Base-by-base conservation (phyloP, 2,113 vertebrate genomes). In the Neodon shergylaensis region DNA sequence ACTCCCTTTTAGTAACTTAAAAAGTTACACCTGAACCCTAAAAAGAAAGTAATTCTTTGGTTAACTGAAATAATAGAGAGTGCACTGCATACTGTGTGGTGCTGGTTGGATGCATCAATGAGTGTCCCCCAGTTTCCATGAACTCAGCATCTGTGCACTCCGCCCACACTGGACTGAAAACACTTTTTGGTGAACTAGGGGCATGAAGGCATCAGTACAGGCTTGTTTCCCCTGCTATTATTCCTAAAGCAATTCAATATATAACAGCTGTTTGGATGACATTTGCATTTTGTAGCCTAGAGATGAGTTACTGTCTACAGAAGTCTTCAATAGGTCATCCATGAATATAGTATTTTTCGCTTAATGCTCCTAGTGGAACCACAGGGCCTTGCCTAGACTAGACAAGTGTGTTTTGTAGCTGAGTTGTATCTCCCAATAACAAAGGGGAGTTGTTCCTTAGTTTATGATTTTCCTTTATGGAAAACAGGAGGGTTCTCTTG, bases 381-480 rank as follows among this genome's bases (percentile, higher is more conserved):
- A 36, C 11, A 26, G 83, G 63, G 42, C 19, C 39, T 65, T 65
- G 14, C 9, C 58, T 58, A 31, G 49, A 44, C 10, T 49, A 82
- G 52, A 33, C 33, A 68, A 68, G 39, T 68, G 6, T 49, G 44
- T 8, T 86, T 47, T 68, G 13, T 12, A 47, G 13, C 44, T 87
- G 65, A 70, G 44, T 12, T 70, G 4, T 36, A 52, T 24, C 28
- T 6, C 11, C 44, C 65, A 52, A 16, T 82, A 87, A 76, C 19
- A 33, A 78, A 49, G 73, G 16, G 39, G 24, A 28, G n/a, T 21
- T 68, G 19, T 26, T 5, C 42, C 13, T 7, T 58, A 78, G 39
- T 86, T 86, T 92, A 24, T 84, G 84, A 21, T 72, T 96, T 96
- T 85, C 22, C 44, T 58, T 91, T 93, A 91, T 74, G 47, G 33